Evolutionary conservation across 1,140 invertebrate genomes (phyloP).

Genomic region (Drosophila miranda): DNA sequence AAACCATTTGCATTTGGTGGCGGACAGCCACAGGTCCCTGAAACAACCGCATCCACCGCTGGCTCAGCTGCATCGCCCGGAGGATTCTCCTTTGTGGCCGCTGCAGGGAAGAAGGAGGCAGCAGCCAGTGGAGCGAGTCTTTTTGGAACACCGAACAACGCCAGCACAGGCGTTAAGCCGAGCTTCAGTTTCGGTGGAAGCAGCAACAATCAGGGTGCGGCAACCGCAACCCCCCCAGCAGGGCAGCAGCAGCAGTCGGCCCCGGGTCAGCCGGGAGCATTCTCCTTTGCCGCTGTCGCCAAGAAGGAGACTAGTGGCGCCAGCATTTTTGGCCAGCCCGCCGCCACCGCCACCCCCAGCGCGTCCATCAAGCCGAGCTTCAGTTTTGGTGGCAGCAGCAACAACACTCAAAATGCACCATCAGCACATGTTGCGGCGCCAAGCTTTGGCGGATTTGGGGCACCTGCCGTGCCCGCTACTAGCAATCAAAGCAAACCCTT

Average conservation of each 20-base stretch:
- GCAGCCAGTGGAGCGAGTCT: not conserved
- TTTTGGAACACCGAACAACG: constrained; percentile 8
- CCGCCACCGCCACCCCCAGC: not conserved
- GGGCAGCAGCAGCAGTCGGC: not conserved
- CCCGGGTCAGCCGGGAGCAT: not conserved
- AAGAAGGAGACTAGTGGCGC: not conserved
- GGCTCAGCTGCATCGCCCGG: not conserved
- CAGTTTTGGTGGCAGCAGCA: constrained; percentile 2
- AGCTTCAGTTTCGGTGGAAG: constrained; percentile 20
- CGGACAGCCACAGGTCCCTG: not conserved
- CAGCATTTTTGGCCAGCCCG: constrained; percentile 2
- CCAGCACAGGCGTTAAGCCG: constrained; percentile 21
- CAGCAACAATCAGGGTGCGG: not conserved
- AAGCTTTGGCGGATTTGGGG: constrained; percentile 48
- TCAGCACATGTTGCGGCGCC: constrained; percentile 1
- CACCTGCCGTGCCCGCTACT: constrained; percentile 5
- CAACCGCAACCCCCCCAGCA: not conserved
- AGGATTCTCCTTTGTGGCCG: constrained; percentile 19
- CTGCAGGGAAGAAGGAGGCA: constrained; percentile 18
- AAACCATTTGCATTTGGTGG: constrained; percentile 39
- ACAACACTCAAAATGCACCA: not conserved
- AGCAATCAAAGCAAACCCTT: constrained; percentile 53
- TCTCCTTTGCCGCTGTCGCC: not conserved
- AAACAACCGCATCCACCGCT: not conserved
- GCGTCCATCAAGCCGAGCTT: constrained; percentile 3